Evolutionary conservation across 2,113 vertebrate genomes (phyloP), one percentile per base, ranked within the genome.

Genomic region (Brachyhypopomus occidentalis): DNA sequence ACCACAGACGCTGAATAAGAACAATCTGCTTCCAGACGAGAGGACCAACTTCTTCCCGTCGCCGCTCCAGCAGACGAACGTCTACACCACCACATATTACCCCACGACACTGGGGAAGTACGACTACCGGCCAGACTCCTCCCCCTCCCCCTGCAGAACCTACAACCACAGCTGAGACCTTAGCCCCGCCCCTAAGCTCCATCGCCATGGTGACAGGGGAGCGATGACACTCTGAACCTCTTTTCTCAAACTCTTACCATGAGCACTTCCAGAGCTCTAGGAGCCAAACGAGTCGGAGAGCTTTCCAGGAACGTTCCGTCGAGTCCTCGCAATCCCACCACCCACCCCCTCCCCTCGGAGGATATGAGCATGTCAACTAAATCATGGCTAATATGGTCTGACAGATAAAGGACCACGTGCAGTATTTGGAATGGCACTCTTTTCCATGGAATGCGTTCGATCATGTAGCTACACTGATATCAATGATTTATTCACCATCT

Each of bases 21-120:
- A 98, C 91, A 99, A 98, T 90, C 90, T 99, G 86, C 94, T 97
- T 70, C 97, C 97, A 0, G 98, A 99, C 5, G 98, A 99, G 87
- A 93, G 96, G 86, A 95, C 95, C 90, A 97, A 95, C 93, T 98
- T 96, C 91, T 99, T 96, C 86, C 92, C 92, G 0, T 88, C 94
- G 0, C 96, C 96, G 0, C 87, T 98, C 81, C 98, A 98, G 91
- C 97, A 98, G 93, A 96, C 97, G 9, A 99, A 99, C 0, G 97
- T 99, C 86, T 99, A 99, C 92, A 98, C 96, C 0, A 99, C 98
- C 85, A 99, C 98, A 59, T 99, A 99, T 90, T 99, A 99, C 80
- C 98, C 98, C 69, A 94, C 96, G 56, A 93, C 95, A 0, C 93
- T 98, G 78, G 96, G 96, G 84, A 99, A 99, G 83, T 98, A 94